Conservation (phyloP, 2,113 vertebrate species). For the Cephalopterus ornatus region DNA sequence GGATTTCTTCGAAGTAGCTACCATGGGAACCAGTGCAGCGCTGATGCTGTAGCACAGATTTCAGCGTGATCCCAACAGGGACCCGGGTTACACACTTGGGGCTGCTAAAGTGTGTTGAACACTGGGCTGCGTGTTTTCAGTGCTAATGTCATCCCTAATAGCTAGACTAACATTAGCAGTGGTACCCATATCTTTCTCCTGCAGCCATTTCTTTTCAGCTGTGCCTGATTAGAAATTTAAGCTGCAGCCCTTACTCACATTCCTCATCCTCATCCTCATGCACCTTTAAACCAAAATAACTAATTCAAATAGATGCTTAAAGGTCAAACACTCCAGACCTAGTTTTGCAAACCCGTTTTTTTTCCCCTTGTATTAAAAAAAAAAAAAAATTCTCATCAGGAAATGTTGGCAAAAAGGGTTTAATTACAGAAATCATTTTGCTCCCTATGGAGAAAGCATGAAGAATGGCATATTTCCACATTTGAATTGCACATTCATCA, state of each 20-base stretch:
- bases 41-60: neutral
- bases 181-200: neutral
- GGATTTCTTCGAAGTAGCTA: neutral
- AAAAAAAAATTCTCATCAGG: neutral
- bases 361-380: neutral
- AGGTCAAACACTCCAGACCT: neutral
- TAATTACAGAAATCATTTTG: conserved; percentile 58
- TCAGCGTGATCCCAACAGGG: neutral
- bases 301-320: neutral
- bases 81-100: neutral
- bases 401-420: conserved; percentile 41
- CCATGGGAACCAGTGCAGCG: conserved; percentile 23
- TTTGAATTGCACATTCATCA: conserved; percentile 65
- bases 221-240: neutral
- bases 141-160: neutral
- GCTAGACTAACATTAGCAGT: neutral
- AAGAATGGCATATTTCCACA: conserved; percentile 57
- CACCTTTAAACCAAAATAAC: neutral
- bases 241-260: neutral
- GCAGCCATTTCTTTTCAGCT: neutral
- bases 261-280: neutral
- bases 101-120: neutral
- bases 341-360: neutral
- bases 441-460: conserved; percentile 55
- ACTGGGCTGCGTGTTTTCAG: neutral